Evolutionary conservation across 2,888 invertebrate species (phyloP).

Genomic region (Platypus cylindrus): DNA sequence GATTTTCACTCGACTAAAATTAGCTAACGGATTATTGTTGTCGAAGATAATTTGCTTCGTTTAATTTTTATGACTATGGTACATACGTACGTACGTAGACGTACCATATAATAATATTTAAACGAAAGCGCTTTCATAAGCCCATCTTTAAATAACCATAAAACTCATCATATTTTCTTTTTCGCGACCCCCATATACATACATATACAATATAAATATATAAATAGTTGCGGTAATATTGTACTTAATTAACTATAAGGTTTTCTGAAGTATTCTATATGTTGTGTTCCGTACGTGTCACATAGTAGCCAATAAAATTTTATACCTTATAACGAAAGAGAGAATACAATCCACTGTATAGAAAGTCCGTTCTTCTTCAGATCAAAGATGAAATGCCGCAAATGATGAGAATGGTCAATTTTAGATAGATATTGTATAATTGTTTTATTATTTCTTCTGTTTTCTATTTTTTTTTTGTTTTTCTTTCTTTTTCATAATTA

Average conservation of each 20-base stretch:
- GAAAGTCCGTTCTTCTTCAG: conserved; percentile 3
- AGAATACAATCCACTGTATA: conserved; percentile 7
- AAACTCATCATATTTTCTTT: too few species aligned
- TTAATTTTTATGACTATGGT: too few species aligned
- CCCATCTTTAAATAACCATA: too few species aligned
- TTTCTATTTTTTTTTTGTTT: background rate
- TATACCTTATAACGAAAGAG: conserved; percentile 15
- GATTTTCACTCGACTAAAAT: too few species aligned
- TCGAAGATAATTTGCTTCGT: too few species aligned
- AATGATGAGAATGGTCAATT: background rate
- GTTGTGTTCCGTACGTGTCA: conserved; percentile 15
- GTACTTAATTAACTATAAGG: conserved; percentile 15
- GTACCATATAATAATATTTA: too few species aligned
- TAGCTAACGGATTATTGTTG: too few species aligned
- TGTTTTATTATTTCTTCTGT: background rate
- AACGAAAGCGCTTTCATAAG: too few species aligned
- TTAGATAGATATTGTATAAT: conserved; percentile 1
- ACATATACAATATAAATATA: too few species aligned
- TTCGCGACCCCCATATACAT: too few species aligned
- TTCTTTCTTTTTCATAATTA: too few species aligned
- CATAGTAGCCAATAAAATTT: conserved; percentile 17
- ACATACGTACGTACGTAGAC: too few species aligned
- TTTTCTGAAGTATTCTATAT: conserved; percentile 12
- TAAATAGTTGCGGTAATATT: conserved; percentile 12
- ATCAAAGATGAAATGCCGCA: conserved; percentile 7